Percentiles rank a stretch among this genome's conserved stretches.
These are phyloP conservation scores for Rutilus rutilus DNA, from an alignment of 2,113 vertebrate species.

Conservation along the genomic window DNA sequence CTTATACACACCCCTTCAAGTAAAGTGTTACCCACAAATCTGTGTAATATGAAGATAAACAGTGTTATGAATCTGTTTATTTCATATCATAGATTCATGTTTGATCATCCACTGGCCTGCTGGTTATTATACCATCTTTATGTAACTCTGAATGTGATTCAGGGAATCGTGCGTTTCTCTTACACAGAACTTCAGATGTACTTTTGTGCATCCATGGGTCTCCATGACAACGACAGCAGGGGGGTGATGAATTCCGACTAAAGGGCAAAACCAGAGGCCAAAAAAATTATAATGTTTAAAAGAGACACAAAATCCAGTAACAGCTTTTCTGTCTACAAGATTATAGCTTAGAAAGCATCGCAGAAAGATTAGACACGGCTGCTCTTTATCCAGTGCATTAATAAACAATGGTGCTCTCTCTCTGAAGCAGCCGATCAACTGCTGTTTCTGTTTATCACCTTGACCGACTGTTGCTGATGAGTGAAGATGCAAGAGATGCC, in stretches of 20 bases:
- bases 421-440: background rate
- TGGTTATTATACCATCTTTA: constrained; percentile 32
- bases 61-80: constrained; percentile 37
- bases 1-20: too few species aligned
- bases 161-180: constrained; percentile 30
- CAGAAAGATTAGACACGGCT: constrained; percentile 12
- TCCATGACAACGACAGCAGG: background rate
- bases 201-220: background rate
- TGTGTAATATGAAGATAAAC: constrained; percentile 13
- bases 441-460: background rate
- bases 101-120: constrained; percentile 21
- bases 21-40: too few species aligned
- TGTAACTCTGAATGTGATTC: constrained; percentile 50
- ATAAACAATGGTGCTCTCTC: background rate
- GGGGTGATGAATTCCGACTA: constrained; percentile 15
- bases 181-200: constrained; percentile 33
- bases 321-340: background rate
- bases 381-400: constrained; percentile 7
- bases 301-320: background rate
- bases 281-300: background rate
- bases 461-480: background rate
- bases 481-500: background rate
- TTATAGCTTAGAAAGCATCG: background rate
- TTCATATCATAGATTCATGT: constrained; percentile 47
- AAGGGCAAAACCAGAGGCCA: constrained; percentile 4